Percentiles rank a stretch among this genome's conserved stretches.
phyloP scores from a whole-genome alignment of 2,888 invertebrate species.

The Rhingia campestris region DNA sequence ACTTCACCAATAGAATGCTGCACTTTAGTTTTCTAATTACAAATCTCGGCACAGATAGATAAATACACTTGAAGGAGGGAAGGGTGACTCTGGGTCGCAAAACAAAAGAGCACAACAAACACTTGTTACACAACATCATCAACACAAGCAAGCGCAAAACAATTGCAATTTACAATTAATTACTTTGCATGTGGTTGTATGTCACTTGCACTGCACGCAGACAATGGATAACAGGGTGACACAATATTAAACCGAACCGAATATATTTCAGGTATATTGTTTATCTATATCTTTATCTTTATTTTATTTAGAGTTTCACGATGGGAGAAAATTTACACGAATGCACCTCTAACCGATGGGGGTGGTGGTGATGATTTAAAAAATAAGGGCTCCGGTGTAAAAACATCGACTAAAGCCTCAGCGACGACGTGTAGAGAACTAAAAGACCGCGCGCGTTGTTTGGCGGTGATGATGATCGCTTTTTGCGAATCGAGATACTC shows the following conservation, averaged over 20 bases:
- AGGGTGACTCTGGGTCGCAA: not conserved
- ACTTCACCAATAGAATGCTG: constrained; percentile 16
- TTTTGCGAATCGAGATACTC: constrained; percentile 27
- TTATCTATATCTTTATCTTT: not conserved
- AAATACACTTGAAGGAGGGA: not conserved
- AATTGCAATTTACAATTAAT: constrained; percentile 53
- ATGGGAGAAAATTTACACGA: constrained; percentile 30
- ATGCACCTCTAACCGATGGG: not conserved
- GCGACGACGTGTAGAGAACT: constrained; percentile 26
- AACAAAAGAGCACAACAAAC: constrained; percentile 46
- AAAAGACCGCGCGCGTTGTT: constrained; percentile 31
- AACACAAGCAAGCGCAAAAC: constrained; percentile 18
- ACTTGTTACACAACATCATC: constrained; percentile 66
- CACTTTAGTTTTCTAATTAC: constrained; percentile 16
- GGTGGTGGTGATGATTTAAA: constrained; percentile 1
- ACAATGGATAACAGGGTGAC: constrained; percentile 28
- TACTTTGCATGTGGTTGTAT: constrained; percentile 36
- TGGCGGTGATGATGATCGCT: constrained; percentile 29
- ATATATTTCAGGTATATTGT: not conserved
- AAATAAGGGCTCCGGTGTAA: constrained; percentile 14
- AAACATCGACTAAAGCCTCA: constrained; percentile 12
- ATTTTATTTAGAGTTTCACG: not conserved
- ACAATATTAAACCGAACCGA: constrained; percentile 9
- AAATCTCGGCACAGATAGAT: not conserved
- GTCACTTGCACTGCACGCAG: constrained; percentile 29